Percentiles rank a stretch among this genome's conserved stretches.
Conservation (phyloP, 1,140 invertebrate genomes). For the Pseudomyrmex cubaensis region DNA sequence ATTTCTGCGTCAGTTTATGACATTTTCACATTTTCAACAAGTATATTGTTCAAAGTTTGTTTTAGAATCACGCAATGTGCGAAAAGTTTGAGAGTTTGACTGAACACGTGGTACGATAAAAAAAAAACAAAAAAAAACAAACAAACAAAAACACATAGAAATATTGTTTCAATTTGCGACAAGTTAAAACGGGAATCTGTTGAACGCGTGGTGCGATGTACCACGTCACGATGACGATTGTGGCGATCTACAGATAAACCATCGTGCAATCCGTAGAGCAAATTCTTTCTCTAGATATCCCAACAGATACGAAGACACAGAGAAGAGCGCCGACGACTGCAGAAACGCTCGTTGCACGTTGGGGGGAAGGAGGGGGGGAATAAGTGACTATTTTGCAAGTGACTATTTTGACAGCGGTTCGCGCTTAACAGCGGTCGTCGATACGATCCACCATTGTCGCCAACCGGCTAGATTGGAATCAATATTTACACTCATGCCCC, state of each 20-base stretch:
- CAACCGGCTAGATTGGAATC: slow-evolving; percentile 78
- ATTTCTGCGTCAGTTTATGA: background rate
- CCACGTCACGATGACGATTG: background rate
- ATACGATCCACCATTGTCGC: slow-evolving; percentile 73
- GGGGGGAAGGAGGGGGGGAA: no score
- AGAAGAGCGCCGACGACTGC: background rate
- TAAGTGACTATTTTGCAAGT: slow-evolving; percentile 81
- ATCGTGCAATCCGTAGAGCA: background rate
- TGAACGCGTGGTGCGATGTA: background rate
- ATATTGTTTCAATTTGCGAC: no score
- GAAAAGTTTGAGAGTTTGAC: slow-evolving; percentile 3
- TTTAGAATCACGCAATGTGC: background rate
- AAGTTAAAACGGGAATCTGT: background rate
- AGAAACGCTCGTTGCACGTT: slow-evolving; percentile 63
- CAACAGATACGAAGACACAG: slow-evolving; percentile 3
- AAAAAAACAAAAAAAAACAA: no score
- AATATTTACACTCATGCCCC: slow-evolving; percentile 80
- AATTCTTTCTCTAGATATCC: no score
- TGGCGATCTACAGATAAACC: slow-evolving; percentile 3
- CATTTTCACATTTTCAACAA: background rate
- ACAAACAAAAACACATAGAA: no score
- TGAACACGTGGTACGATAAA: no score
- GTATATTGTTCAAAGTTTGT: background rate
- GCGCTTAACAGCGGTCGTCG: slow-evolving; percentile 41
- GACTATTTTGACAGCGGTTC: slow-evolving; percentile 81